phyloP scores from a whole-genome alignment of 2,113 vertebrate species.

The Notiomystis cincta region DNA sequence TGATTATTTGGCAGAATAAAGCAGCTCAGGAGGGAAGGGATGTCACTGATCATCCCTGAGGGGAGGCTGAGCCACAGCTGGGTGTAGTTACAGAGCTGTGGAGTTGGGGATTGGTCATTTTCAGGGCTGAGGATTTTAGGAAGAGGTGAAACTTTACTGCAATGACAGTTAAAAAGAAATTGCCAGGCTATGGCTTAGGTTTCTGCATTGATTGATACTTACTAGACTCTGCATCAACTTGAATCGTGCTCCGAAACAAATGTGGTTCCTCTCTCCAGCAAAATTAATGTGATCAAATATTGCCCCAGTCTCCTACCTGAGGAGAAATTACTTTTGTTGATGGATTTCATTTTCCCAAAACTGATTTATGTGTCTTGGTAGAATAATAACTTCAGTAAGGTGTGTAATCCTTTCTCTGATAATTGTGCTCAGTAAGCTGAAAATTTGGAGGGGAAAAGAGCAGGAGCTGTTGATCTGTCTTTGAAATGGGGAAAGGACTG shows the following conservation, averaged over 20 bases:
- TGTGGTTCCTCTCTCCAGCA: not conserved
- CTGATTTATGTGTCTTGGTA: not conserved
- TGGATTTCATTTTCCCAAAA: conserved; percentile 3
- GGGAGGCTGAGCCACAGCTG: accelerated
- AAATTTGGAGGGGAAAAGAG: not conserved
- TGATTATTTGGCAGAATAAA: not conserved
- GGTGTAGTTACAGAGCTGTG: not conserved
- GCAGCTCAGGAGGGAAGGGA: not conserved
- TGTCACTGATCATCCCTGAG: accelerated
- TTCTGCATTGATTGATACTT: not conserved
- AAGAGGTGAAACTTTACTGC: not conserved
- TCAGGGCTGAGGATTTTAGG: not conserved
- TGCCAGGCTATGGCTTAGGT: not conserved
- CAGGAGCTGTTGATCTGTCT: not conserved
- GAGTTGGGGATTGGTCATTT: not conserved
- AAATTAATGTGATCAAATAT: conserved; percentile 22
- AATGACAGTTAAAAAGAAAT: not conserved
- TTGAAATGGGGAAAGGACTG: not conserved
- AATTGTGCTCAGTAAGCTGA: not conserved
- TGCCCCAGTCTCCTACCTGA: not conserved
- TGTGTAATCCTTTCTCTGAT: not conserved
- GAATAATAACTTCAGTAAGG: conserved; percentile 2
- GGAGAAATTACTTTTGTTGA: conserved; percentile 17
- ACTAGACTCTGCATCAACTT: not conserved
- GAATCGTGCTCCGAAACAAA: not conserved